A percentile compares a stretch with the other conserved stretches of the same genome.
Conservation (phyloP, 2,797 vertebrate species). For the Poecilia picta region DNA sequence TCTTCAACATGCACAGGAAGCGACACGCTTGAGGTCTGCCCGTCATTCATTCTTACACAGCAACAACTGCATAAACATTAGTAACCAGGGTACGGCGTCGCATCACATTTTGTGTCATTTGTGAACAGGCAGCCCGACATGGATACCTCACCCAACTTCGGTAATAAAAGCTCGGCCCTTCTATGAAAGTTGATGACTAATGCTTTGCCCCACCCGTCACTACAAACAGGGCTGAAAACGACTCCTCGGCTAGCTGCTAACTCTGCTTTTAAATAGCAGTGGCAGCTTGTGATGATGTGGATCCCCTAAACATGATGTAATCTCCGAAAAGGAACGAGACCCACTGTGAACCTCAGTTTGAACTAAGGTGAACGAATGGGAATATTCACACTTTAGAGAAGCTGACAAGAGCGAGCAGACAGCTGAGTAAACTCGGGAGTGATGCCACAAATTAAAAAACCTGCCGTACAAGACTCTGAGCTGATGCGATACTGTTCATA, state of each 20-base stretch:
- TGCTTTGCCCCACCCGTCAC: constrained; percentile 63
- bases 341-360: neutral
- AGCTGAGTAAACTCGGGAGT: constrained; percentile 6
- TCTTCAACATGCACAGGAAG: constrained; percentile 28
- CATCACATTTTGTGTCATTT: neutral
- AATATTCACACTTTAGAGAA: constrained; percentile 1
- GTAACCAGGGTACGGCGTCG: neutral
- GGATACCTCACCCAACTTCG: constrained; percentile 10
- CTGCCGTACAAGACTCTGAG: neutral
- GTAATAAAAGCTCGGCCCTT: constrained; percentile 19
- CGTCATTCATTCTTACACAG: neutral
- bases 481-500: neutral
- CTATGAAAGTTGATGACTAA: constrained; percentile 76
- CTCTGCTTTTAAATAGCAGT: constrained; percentile 42
- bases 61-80: neutral
- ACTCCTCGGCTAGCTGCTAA: constrained; percentile 26
- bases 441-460: neutral
- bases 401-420: neutral
- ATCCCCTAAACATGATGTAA: neutral
- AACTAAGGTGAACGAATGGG: constrained; percentile 1
- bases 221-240: constrained; percentile 48
- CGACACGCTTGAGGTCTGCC: constrained; percentile 2
- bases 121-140: constrained; percentile 16
- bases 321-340: neutral
- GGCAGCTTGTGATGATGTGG: constrained; percentile 18